phyloP scores from a whole-genome alignment of 2,797 vertebrate species.

The Scolopax rusticola region DNA sequence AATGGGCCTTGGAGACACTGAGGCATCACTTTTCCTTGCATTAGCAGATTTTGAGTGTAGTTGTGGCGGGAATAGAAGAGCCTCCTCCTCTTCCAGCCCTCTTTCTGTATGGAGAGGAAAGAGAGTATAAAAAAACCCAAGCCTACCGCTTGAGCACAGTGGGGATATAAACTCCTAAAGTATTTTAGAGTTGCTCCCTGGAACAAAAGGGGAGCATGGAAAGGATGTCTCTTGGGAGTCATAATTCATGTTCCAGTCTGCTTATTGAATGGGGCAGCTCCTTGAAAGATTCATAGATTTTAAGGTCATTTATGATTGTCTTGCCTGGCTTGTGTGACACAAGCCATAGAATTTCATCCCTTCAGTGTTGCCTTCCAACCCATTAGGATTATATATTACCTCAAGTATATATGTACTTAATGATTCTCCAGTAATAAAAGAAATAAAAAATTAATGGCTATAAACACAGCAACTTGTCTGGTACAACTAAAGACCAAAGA shows the following conservation, averaged over 20 bases:
- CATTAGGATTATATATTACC: constrained; percentile 52
- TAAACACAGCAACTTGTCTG: constrained; percentile 13
- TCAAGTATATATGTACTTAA: constrained; percentile 37
- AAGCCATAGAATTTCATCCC: constrained; percentile 49
- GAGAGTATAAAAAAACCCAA: neutral
- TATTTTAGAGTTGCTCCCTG: constrained; percentile 13
- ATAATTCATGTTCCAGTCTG: constrained; percentile 45
- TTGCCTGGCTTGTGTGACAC: constrained; percentile 54
- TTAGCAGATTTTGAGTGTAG: neutral
- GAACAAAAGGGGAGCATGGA: constrained; percentile 29
- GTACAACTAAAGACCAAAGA: neutral
- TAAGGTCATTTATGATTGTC: constrained; percentile 64
- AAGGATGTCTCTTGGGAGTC: neutral
- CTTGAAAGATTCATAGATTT: constrained; percentile 67
- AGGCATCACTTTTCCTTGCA: neutral
- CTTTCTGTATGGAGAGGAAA: neutral
- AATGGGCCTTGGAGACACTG: neutral
- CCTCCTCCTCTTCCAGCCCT: neutral
- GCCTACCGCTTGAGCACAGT: neutral
- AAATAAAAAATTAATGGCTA: constrained; percentile 8
- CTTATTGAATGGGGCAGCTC: constrained; percentile 58
- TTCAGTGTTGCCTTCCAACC: constrained; percentile 31
- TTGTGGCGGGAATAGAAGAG: neutral
- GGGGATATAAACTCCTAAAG: constrained; percentile 15
- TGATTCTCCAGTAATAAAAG: constrained; percentile 29